Percentiles rank a stretch among this genome's conserved stretches.
Evolutionary conservation across 2,113 vertebrate genomes (phyloP).

Genomic region (Lates calcarifer): DNA sequence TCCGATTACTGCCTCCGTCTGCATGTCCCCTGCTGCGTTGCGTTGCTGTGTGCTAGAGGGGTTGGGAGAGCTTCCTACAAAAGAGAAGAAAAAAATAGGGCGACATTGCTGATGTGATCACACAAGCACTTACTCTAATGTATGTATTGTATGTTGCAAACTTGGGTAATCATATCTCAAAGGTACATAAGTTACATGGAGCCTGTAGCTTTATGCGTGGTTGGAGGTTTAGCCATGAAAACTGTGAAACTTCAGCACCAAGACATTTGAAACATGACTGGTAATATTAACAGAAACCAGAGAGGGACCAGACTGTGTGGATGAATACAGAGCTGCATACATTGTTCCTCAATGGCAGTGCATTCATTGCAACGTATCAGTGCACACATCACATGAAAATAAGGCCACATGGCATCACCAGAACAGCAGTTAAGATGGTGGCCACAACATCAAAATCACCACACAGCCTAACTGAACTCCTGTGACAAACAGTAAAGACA

Average conservation of each 20-base stretch:
- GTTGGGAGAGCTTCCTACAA: conserved; percentile 42
- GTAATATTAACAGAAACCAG: conserved; percentile 20
- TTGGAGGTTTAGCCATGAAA: conserved; percentile 9
- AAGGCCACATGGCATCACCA: background rate
- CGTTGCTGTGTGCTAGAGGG: conserved; percentile 48
- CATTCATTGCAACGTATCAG: background rate
- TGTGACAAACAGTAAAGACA: background rate
- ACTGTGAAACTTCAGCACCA: conserved; percentile 2
- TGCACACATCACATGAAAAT: background rate
- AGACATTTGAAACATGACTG: background rate
- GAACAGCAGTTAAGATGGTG: conserved; percentile 3
- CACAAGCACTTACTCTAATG: background rate
- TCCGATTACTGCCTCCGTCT: conserved; percentile 87
- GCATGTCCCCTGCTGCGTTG: conserved; percentile 82
- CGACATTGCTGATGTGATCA: background rate
- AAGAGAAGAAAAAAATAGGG: conserved; percentile 21
- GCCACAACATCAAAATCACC: background rate
- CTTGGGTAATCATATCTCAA: background rate
- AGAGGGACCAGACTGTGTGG: background rate
- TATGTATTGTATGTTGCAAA: background rate
- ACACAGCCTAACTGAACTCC: background rate
- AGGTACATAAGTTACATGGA: background rate
- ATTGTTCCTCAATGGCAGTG: too few relatives aligned
- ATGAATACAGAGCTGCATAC: background rate
- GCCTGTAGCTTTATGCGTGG: conserved; percentile 12